Evolutionary conservation across 2,797 vertebrate species (phyloP).

Genomic region (Chloroceryle inda): DNA sequence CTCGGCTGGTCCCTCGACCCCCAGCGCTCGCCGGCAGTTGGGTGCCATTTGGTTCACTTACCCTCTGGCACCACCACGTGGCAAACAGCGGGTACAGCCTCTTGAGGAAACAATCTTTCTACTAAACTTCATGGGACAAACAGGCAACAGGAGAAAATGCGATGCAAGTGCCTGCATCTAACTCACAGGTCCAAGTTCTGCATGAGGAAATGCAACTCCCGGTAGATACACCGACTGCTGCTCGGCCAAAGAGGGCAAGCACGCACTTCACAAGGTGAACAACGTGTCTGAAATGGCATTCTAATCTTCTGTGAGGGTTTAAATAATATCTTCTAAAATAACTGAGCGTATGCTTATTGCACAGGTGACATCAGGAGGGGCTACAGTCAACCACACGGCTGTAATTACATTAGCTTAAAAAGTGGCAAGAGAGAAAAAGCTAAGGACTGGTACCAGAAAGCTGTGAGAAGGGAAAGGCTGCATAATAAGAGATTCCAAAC

Average conservation of each 20-base stretch:
- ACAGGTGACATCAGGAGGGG: neutral
- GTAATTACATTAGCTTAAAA: neutral
- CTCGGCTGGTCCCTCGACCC: neutral
- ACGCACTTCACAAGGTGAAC: neutral
- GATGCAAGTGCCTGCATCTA: accelerated
- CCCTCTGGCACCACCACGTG: constrained; percentile 52
- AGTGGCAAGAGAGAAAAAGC: neutral
- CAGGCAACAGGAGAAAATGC: neutral
- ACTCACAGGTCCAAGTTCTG: neutral
- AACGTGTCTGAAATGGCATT: neutral
- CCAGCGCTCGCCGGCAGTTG: neutral
- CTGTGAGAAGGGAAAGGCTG: neutral
- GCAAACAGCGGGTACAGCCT: neutral
- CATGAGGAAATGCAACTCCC: neutral
- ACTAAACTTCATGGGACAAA: neutral
- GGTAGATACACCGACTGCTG: neutral
- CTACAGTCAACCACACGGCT: neutral
- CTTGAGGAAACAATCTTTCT: neutral
- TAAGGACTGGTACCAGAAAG: neutral
- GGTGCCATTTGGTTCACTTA: neutral
- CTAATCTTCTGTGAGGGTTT: neutral
- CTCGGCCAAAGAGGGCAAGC: neutral
- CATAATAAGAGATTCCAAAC: neutral
- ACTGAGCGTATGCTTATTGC: neutral
- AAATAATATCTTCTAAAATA: neutral